Evolutionary conservation across 1,140 invertebrate genomes (phyloP).

Genomic region (Rhizoglyphus robini): DNA sequence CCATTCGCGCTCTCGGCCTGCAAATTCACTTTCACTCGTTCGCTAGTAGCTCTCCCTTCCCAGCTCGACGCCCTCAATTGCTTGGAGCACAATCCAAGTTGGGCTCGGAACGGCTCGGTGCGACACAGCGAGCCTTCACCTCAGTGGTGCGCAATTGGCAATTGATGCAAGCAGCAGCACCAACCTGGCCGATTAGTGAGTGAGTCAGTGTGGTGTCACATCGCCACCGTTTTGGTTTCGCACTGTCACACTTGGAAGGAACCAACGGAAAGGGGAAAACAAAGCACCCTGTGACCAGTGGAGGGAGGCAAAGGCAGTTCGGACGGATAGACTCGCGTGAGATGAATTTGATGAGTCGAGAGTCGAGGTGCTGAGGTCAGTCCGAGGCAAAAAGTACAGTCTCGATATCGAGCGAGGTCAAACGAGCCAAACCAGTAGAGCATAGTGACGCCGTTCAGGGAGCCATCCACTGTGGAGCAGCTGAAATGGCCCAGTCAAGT

Average conservation of each 20-base stretch:
- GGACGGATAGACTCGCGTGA: too few species aligned
- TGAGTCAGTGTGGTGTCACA: background rate
- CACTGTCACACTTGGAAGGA: background rate
- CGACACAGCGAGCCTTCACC: background rate
- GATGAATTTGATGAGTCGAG: too few species aligned
- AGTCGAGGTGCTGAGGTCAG: too few species aligned
- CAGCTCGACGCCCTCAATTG: background rate
- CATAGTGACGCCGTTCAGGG: background rate
- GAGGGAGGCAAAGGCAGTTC: too few species aligned
- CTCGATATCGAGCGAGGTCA: too few species aligned
- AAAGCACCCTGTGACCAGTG: too few species aligned
- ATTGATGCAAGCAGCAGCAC: background rate
- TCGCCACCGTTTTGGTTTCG: background rate
- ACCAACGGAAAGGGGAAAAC: too few species aligned
- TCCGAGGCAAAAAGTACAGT: too few species aligned
- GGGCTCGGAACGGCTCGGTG: background rate
- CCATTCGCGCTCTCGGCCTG: background rate
- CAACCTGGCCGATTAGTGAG: background rate
- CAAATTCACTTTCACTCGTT: background rate
- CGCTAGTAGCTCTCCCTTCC: background rate
- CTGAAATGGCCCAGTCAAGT: background rate
- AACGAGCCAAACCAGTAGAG: background rate
- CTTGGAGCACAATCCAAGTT: slow-evolving; percentile 10
- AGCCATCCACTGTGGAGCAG: background rate
- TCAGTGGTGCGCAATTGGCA: background rate